Percentiles rank a stretch among this genome's conserved stretches.
phyloP scores from a whole-genome alignment of 2,797 vertebrate species.

The Leuciscus waleckii region DNA sequence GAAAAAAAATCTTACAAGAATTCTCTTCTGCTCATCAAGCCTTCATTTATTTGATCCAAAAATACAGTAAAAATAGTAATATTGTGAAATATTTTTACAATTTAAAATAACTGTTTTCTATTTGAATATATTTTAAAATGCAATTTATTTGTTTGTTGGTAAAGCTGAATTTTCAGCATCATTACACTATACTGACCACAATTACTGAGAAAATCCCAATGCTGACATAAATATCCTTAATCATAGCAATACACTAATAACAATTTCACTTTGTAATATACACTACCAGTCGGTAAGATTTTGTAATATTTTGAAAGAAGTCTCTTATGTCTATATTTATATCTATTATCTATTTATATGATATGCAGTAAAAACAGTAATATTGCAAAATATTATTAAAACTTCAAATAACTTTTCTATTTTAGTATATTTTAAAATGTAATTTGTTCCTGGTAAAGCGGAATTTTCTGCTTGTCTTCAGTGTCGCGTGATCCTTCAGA shows the following conservation, averaged over 20 bases:
- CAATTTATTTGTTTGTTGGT: too few species aligned
- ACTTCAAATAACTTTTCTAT: not conserved
- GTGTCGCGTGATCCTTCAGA: not conserved
- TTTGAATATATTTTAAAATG: too few species aligned
- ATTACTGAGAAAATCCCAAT: not conserved
- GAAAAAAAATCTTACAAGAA: too few species aligned
- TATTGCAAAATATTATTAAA: not conserved
- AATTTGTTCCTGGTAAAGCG: not conserved
- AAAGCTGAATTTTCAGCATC: too few species aligned
- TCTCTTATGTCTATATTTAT: not conserved
- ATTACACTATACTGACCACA: not conserved
- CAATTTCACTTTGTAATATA: not conserved
- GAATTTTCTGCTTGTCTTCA: too few species aligned
- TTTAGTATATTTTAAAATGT: not conserved
- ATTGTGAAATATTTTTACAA: too few species aligned
- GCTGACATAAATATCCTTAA: slow-evolving; percentile 1
- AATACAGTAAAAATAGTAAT: too few species aligned
- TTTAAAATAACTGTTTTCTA: too few species aligned
- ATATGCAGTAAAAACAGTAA: not conserved
- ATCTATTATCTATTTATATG: too few species aligned
- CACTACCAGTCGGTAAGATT: not conserved
- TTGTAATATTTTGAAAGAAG: not conserved
- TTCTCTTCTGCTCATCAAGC: too few species aligned
- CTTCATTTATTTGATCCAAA: too few species aligned
- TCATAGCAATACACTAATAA: not conserved